Evolutionary conservation across 2,797 vertebrate genomes (phyloP), one percentile per base, ranked within the genome.

Genomic region (Erpetoichthys calabaricus): DNA sequence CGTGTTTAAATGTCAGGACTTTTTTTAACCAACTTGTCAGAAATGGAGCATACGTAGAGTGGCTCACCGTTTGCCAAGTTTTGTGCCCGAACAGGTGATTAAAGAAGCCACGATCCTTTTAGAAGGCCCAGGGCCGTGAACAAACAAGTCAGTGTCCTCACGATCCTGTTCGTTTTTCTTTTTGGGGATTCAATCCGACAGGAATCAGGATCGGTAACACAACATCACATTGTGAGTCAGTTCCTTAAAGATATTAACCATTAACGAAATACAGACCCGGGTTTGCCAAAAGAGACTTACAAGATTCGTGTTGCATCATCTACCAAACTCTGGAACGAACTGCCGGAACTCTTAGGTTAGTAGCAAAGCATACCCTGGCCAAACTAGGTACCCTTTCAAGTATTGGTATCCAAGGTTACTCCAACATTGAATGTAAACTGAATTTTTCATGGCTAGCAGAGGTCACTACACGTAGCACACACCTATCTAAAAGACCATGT

Each of bases 41-140:
- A 65, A 68, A 66, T 64, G 70, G 67, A 60, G 68, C 67, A 50
- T 53, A 67, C 58, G 66, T 53, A 8, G n/a, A 42, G 0, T 59
- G 42, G 57, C 44, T 44, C 55, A 42, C 55, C 67, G 64, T 65
- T 71, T 64, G 60, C 72, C 78, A 80, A 78, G 79, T 80, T 79
- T 67, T 73, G 25, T 25, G 69, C 60, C 63, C 58, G 49, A 67
- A 69, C 79, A 81, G 78, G 78, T 81, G 78, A 67, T 6, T 47
- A 49, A 57, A 9, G 47, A 61, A 60, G 60, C 51, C 56, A 4
- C 7, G 46, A 25, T 47, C 42, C 42, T 47, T 8, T 47, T 44
- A 47, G 50, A 25, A 25, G 25, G 3, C 47, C 56, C 41, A 9
- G 45, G 45, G 45, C 5, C 3, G 45, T 42, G 56, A 57, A 2